Evolutionary conservation across 1,140 invertebrate species (phyloP).

Genomic region (Papilio aristodemus): DNA sequence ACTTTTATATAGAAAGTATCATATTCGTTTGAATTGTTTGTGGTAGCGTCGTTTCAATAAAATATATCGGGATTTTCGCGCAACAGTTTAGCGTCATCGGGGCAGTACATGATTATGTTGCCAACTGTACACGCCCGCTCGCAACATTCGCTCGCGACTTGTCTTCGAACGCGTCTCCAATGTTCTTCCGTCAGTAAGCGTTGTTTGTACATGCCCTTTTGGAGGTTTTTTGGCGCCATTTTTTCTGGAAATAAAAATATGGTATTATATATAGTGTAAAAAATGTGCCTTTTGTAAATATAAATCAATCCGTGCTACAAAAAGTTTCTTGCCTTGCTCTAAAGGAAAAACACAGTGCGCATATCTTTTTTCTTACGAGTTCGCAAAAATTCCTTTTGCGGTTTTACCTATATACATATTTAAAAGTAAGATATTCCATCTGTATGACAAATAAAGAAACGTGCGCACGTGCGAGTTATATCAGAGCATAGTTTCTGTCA

Average conservation of each 20-base stretch:
- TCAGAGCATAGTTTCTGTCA: neutral
- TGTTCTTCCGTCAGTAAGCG: conserved; percentile 42
- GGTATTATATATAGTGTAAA: conserved; percentile 1
- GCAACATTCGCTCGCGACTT: conserved; percentile 65
- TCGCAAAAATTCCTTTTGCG: conserved; percentile 6
- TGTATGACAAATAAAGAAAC: conserved; percentile 17
- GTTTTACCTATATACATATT: too few species aligned
- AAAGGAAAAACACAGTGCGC: too few species aligned
- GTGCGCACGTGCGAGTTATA: neutral
- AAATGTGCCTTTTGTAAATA: too few species aligned
- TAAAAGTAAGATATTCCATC: neutral
- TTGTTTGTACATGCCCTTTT: conserved; percentile 42
- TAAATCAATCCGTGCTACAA: too few species aligned
- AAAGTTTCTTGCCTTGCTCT: too few species aligned
- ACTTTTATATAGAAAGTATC: neutral
- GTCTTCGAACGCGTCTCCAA: conserved; percentile 60
- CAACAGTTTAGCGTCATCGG: conserved; percentile 56
- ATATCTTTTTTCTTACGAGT: neutral
- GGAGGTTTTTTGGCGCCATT: conserved; percentile 52
- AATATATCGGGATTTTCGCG: conserved; percentile 64
- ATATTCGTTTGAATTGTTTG: conserved; percentile 2
- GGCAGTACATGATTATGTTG: conserved; percentile 66
- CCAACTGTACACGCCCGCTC: conserved; percentile 59
- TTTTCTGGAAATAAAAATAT: conserved; percentile 54
- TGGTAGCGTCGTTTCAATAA: conserved; percentile 41